Evolutionary conservation across 2,113 vertebrate genomes (phyloP).

Genomic region (Heliornis fulica): DNA sequence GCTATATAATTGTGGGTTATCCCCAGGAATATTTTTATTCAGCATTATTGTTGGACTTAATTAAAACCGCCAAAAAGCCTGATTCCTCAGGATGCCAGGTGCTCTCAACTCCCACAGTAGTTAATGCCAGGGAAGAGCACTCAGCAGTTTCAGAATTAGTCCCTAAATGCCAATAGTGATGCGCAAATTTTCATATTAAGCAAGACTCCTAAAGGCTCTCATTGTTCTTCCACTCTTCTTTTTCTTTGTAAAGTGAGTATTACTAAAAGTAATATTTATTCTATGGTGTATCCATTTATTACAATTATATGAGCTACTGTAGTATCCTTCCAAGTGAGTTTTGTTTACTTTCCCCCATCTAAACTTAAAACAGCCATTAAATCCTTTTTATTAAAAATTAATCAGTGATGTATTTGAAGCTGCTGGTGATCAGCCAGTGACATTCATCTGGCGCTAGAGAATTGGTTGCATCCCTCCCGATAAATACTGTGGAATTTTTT

Average conservation of each 20-base stretch:
- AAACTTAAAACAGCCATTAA: not conserved
- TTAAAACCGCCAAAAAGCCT: conserved; percentile 31
- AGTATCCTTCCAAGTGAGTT: not conserved
- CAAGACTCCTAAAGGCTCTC: not conserved
- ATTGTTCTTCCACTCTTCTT: not conserved
- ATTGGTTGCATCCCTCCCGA: not conserved
- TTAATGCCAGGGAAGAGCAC: not conserved
- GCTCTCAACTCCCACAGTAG: conserved; percentile 15
- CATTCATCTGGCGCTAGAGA: not conserved
- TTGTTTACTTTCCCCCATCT: not conserved
- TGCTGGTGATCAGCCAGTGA: not conserved
- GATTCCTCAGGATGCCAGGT: conserved; percentile 50
- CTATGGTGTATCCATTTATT: not conserved
- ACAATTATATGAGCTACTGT: not conserved
- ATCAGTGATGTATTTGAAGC: not conserved
- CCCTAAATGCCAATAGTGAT: not conserved
- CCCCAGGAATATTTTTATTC: conserved; percentile 62
- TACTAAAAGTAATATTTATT: not conserved
- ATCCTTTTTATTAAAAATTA: not conserved
- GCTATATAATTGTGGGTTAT: conserved; percentile 60
- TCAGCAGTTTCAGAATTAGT: conserved; percentile 36
- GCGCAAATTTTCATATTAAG: not conserved
- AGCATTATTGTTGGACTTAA: conserved; percentile 45
- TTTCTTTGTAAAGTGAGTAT: not conserved
- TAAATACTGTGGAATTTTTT: not conserved